Base-by-base conservation (phyloP, 2,113 vertebrate genomes). In the Abramis brama region DNA sequence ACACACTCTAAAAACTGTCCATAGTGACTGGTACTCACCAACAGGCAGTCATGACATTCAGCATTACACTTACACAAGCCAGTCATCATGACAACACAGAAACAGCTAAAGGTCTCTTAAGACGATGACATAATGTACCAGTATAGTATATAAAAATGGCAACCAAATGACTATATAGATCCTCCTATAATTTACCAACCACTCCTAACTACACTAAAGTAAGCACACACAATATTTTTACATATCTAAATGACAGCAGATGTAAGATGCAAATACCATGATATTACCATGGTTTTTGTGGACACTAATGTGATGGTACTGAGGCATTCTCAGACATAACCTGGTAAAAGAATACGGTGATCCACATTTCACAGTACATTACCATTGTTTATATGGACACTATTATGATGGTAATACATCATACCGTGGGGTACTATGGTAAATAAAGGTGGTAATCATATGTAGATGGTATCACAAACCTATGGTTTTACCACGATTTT, bases 31-130 rank as follows among this genome's bases (percentile, higher is more conserved):
- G 30, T 23, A 77, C 47, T 60, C 4, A 1, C 27, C 77, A 25
- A 81, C 19, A 43, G 33, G 43, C 70, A 52, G 33, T 17, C 86
- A 59, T 74, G 71, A 84, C 45, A 85, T 81, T 73, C 78, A 87
- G 27, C 81, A 84, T 30, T 60, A 82, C 45, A 75, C 39, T 25
- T 25, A 87, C 59, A 57, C 79, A 76, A 43, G 39, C 82, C 74
- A 52, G 82, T 87, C 59, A n/a, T 77, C 75, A 76, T 71, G 79
- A 85, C 78, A 87, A 89, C 83, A 79, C 30, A 82, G 82, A 64
- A 83, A 64, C 39, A 47, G 71, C 43, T 4, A 27, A 10, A 70
- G 80, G 43, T 52, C 64, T 70, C 43, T 2, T 45, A 66, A 3
- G 36, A 82, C 10, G 5, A 70, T 86, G 33, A 74, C 77, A 82